These are phyloP conservation scores for Amiota mariae DNA, from an alignment of 2,888 invertebrate species.

Conservation along the genomic window DNA sequence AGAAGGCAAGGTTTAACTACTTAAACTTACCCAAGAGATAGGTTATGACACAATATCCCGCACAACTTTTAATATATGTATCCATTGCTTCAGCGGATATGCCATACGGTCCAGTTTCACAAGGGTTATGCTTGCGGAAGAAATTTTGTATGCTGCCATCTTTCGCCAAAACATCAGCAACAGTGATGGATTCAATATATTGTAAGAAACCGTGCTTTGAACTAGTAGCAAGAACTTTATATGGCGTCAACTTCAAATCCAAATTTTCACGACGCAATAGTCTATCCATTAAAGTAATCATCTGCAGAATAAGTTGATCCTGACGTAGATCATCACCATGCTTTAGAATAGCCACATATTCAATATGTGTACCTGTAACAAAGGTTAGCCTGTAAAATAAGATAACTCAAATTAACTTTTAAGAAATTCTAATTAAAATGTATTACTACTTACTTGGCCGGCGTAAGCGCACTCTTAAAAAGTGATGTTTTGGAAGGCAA, in stretches of 20 bases:
- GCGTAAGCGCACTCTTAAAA: conserved; percentile 98
- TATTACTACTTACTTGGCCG: conserved; percentile 77
- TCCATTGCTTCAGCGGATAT: conserved; percentile 97
- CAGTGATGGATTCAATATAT: conserved; percentile 93
- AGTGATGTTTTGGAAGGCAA: conserved; percentile 91
- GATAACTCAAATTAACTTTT: not conserved
- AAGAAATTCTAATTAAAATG: not conserved
- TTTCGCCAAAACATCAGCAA: conserved; percentile 90
- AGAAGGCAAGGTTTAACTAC: not conserved
- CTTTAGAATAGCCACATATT: conserved; percentile 96
- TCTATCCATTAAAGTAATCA: conserved; percentile 98
- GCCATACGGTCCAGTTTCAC: conserved; percentile 90
- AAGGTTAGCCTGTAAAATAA: conserved; percentile 81
- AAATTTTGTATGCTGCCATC: conserved; percentile 95
- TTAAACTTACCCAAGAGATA: conserved; percentile 82
- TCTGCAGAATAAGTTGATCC: conserved; percentile 97
- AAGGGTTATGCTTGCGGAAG: conserved; percentile 91
- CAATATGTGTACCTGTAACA: conserved; percentile 80
- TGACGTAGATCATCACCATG: conserved; percentile 98
- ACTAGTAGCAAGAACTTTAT: conserved; percentile 95
- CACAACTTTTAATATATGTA: conserved; percentile 95
- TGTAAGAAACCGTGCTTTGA: conserved; percentile 97
- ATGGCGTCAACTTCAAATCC: conserved; percentile 96
- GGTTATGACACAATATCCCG: conserved; percentile 98
- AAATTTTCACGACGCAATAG: conserved; percentile 93